A percentile compares a stretch with the other conserved stretches of the same genome.
Evolutionary conservation across 2,113 vertebrate species (phyloP).

Genomic region (Hippocampus barbouri): DNA sequence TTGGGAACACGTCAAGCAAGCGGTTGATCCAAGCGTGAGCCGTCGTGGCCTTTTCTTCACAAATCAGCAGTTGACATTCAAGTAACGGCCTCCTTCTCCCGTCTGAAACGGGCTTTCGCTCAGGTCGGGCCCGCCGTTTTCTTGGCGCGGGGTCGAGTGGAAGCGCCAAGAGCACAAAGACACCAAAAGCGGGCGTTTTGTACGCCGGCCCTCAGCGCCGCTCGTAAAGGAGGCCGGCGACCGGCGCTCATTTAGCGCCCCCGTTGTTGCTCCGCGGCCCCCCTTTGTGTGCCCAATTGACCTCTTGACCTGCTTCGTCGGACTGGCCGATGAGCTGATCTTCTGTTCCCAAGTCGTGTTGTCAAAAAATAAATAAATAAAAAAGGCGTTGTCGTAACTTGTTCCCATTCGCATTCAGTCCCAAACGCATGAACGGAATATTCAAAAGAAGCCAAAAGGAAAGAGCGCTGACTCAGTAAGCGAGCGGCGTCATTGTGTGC

Average conservation of each 20-base stretch:
- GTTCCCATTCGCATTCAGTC: too few relatives aligned
- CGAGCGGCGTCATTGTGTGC: neutral
- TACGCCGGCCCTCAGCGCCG: slow-evolving; percentile 16
- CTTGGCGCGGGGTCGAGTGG: slow-evolving; percentile 17
- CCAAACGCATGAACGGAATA: too few relatives aligned
- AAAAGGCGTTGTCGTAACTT: neutral
- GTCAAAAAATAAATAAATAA: neutral
- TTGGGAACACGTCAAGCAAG: too few relatives aligned
- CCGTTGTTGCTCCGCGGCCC: slow-evolving; percentile 25
- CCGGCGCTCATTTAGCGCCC: slow-evolving; percentile 22
- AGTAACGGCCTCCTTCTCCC: too few relatives aligned
- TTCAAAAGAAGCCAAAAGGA: too few relatives aligned
- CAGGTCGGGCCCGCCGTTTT: too few relatives aligned
- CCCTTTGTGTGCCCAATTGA: slow-evolving; percentile 24
- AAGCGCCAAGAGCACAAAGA: slow-evolving; percentile 43
- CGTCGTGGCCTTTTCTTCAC: too few relatives aligned
- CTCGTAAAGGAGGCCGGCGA: slow-evolving; percentile 16
- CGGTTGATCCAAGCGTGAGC: too few relatives aligned
- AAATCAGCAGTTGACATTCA: too few relatives aligned
- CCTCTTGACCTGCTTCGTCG: slow-evolving; percentile 29
- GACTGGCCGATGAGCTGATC: neutral
- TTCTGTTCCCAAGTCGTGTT: neutral
- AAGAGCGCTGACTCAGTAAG: too few relatives aligned
- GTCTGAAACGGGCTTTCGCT: too few relatives aligned
- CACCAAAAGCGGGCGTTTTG: slow-evolving; percentile 43